phyloP scores from a whole-genome alignment of 2,797 vertebrate genomes.

The Spea hammondii region DNA sequence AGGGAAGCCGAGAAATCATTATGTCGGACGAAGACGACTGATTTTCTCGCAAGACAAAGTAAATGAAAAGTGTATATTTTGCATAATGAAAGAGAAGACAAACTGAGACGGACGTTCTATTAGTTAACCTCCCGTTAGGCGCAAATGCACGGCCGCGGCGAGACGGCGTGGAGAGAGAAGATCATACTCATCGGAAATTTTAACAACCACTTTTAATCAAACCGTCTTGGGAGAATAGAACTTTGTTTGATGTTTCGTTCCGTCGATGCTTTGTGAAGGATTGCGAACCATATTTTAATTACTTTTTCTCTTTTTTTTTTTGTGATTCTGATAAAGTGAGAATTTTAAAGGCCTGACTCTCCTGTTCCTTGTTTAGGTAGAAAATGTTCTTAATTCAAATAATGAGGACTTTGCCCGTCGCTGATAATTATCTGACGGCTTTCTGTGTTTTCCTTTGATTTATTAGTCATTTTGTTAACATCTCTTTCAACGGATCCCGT shows the following conservation, averaged over 20 bases:
- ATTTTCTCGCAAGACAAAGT: conserved; percentile 65
- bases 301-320: conserved; percentile 3
- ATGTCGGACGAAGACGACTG: conserved; percentile 65
- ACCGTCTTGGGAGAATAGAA: conserved; percentile 48
- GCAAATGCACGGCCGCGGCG: conserved; percentile 55
- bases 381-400: no score
- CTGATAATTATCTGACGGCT: no score
- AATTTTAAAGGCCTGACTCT: background rate
- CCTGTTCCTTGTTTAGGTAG: no score
- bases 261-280: conserved; percentile 53
- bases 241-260: conserved; percentile 56
- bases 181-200: conserved; percentile 68
- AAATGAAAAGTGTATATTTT: conserved; percentile 73
- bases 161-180: conserved; percentile 56
- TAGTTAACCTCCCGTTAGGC: conserved; percentile 72
- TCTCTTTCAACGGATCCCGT: no score
- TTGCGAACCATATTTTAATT: conserved; percentile 55
- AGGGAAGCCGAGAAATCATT: conserved; percentile 71
- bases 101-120: conserved; percentile 68
- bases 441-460: no score
- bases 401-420: no score
- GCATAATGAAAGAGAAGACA: conserved; percentile 75
- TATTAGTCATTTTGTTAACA: no score
- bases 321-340: background rate
- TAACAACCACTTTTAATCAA: conserved; percentile 67